These are phyloP conservation scores for Pristionchus entomophagus DNA, from an alignment of 2,888 invertebrate species.

Conservation along the genomic window DNA sequence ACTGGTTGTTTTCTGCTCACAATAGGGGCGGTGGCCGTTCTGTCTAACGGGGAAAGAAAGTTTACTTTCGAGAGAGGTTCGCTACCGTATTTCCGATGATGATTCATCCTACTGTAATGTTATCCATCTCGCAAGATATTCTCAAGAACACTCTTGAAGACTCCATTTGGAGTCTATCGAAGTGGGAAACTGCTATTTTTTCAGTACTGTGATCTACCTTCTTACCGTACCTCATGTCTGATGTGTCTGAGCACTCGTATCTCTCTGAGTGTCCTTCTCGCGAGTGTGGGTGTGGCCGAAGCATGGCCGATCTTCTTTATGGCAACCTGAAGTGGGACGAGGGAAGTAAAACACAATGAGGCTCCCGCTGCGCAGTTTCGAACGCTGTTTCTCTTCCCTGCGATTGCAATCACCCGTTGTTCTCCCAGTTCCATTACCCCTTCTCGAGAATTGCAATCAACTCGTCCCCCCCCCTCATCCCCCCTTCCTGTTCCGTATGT, in stretches of 20 bases:
- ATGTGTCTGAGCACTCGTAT: conserved; percentile 72
- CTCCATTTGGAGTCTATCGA: too few relatives aligned
- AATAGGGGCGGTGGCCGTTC: conserved; percentile 5
- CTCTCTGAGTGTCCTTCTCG: conserved; percentile 70
- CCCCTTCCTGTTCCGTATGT: neutral
- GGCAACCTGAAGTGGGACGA: conserved; percentile 69
- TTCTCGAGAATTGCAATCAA: neutral
- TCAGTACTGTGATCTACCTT: too few relatives aligned
- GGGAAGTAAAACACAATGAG: neutral
- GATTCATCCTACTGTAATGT: conserved; percentile 2
- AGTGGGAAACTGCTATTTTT: too few relatives aligned
- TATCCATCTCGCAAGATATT: neutral
- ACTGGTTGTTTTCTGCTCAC: neutral
- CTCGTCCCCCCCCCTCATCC: neutral
- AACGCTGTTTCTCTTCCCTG: neutral
- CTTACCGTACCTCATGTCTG: conserved; percentile 57
- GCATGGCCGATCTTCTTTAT: conserved; percentile 74
- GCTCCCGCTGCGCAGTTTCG: conserved; percentile 12
- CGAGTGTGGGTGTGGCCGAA: conserved; percentile 73
- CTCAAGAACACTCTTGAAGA: neutral
- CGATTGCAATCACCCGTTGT: neutral
- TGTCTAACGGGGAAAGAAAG: neutral
- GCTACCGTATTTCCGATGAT: neutral
- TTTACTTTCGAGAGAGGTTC: neutral
- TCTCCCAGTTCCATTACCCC: neutral